A percentile compares a stretch with the other conserved stretches of the same genome.
phyloP scores from a whole-genome alignment of 2,113 vertebrate genomes.

The Cololabis saira region DNA sequence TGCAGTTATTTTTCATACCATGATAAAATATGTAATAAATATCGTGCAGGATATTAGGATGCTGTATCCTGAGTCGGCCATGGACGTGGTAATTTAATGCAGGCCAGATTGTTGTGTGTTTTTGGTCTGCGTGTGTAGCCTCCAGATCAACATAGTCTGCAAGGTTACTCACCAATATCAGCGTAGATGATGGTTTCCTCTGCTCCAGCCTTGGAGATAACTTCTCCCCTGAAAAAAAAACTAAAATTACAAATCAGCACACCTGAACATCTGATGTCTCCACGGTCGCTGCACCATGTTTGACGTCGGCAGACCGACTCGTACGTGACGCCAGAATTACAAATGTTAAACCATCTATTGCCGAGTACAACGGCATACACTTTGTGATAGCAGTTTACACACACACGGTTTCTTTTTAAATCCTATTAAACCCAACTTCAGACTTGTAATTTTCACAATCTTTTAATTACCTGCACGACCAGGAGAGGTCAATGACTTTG shows the following conservation, averaged over 20 bases:
- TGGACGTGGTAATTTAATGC: too few relatives aligned
- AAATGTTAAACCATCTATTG: not conserved
- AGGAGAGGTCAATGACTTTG: too few relatives aligned
- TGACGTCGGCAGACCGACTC: not conserved
- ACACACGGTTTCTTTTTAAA: too few relatives aligned
- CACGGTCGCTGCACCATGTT: not conserved
- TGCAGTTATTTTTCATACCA: too few relatives aligned
- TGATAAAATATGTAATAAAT: too few relatives aligned
- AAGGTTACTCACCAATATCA: constrained; percentile 93
- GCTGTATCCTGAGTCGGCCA: too few relatives aligned
- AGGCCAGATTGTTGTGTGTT: too few relatives aligned
- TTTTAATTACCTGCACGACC: too few relatives aligned
- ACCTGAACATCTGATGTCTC: not conserved
- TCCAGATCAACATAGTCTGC: not conserved
- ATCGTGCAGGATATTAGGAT: too few relatives aligned
- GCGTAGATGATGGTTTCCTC: constrained; percentile 89
- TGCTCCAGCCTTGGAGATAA: constrained; percentile 87
- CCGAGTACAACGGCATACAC: not conserved
- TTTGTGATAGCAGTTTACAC: not conserved
- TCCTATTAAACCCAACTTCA: too few relatives aligned
- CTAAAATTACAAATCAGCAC: not conserved
- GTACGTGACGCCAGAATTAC: not conserved
- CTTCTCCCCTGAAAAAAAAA: constrained; percentile 90
- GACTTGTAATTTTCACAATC: too few relatives aligned
- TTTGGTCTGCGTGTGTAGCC: not conserved